Evolutionary conservation across 2,888 invertebrate genomes (phyloP), one percentile per base, ranked within the genome.

Genomic region (Acanthoscelides obtectus): DNA sequence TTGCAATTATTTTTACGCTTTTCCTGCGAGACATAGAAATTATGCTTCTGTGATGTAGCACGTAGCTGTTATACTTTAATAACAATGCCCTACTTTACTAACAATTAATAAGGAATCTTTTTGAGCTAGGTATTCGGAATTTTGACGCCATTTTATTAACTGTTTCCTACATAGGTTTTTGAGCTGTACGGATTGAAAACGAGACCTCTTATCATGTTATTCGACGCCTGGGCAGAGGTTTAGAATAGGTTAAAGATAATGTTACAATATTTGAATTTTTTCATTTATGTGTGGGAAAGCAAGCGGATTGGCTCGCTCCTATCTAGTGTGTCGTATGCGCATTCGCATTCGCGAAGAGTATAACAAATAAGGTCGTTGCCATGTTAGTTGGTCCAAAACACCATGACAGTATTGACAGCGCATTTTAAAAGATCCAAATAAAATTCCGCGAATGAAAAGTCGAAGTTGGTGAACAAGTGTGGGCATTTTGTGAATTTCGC

Each of bases 311-410:
- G 71, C 68, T 66, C 69, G 69, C 21, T 67, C 67, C 69, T 25
- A 25, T 25, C 45, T 12, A 4, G 8, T 45, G 45, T 12, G 45
- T 17, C 17, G 8, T 45, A 64, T 73, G 76, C 77, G 76, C 77
- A 76, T 67, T 72, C 77, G 75, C 78, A 74, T 74, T 73, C 67
- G 72, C 63, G 22, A 17, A 1, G 12, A 74, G 75, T 76, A 77
- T 75, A 79, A 78, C 75, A 78, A 78, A 79, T 78, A 77, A 76
- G 78, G 79, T 78, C 79, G 80, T 80, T 80, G 80, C 77, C 79
- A 77, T 76, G 77, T 74, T 78, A 76, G 76, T 75, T 76, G 70
- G 74, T 74, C 72, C 71, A 74, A 71, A 74, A 76, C 68, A 72
- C 69, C 68, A 70, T 72, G 71, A 70, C 67, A 69, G 67, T 65